These are phyloP conservation scores for Limanda limanda DNA, from an alignment of 2,113 vertebrate species.

Conservation along the genomic window DNA sequence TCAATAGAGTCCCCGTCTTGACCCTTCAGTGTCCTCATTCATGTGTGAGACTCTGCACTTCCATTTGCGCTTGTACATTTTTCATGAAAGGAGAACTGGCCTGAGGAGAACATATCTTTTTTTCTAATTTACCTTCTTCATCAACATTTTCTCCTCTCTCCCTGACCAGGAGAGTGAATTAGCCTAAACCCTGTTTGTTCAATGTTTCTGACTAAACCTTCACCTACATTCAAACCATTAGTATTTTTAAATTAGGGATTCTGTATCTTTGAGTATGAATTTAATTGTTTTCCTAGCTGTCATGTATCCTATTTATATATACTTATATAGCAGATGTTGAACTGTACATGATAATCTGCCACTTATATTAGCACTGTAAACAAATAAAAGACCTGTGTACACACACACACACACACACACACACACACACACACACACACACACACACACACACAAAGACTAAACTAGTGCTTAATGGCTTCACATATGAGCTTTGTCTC, in stretches of 20 bases:
- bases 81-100: conserved; percentile 43
- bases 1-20: not conserved
- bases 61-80: conserved; percentile 43
- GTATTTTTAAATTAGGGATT: too few species aligned
- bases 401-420: too few species aligned
- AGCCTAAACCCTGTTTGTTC: not conserved
- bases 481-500: too few species aligned
- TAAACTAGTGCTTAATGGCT: too few species aligned
- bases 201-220: not conserved
- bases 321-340: too few species aligned
- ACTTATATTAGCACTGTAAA: not conserved
- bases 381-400: not conserved
- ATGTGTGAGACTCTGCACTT: conserved; percentile 33
- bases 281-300: not conserved
- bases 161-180: not conserved
- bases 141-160: not conserved
- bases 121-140: not conserved
- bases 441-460: too few species aligned
- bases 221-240: not conserved
- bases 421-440: too few species aligned
- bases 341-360: not conserved
- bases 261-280: too few species aligned
- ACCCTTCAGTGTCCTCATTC: conserved; percentile 18
- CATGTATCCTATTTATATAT: too few species aligned
- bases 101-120: conserved; percentile 10